Evolutionary conservation across 2,888 invertebrate species (phyloP), one percentile per base, ranked within the genome.

Genomic region (Rotaria sp.): DNA sequence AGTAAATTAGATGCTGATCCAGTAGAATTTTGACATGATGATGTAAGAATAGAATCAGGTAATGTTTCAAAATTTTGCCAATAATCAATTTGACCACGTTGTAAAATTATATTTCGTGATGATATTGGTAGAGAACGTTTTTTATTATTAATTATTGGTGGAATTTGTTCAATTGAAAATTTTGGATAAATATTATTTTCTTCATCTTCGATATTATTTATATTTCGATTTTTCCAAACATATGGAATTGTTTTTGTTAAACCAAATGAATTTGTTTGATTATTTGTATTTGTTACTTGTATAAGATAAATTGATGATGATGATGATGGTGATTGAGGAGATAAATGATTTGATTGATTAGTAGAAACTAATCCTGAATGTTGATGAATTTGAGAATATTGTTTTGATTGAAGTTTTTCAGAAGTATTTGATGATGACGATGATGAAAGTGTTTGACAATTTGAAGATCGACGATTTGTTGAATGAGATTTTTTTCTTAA

Each of bases 51-150:
- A 4, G 26, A 41, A n/a, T 45, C 26, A 7, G 41, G 1, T 26
- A 13, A 45, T 15, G 80, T 0, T 11, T 24, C 45, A 45, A 45
- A 45, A 80, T 80, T 80, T n/a, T 80, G 41, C 80, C 80, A 80
- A 80, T 11, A 80, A 80, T 80, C 80, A 4, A n/a, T n/a, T n/a
- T 45, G 80, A 80, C 80, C 80, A 45, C 80, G 35, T 80, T 80
- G 80, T 45, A 80, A 45, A 5, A 35, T n/a, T 11, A 80, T 80
- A 80, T 80, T 80, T 26, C 41, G 41, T 26, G 80, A 80, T 80
- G 45, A 11, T 26, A 41, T 11, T 5, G 80, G 41, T 80, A 21
- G 10, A 26, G 45, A n/a, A 45, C 0, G 13, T 45, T n/a, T 41
- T 26, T 45, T 26, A 45, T 80, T 1, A 45, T 41, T n/a, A 7